A percentile compares a stretch with the other conserved stretches of the same genome.
Conservation (phyloP, 2,113 vertebrate genomes). For the Gorsachius goisagi region DNA sequence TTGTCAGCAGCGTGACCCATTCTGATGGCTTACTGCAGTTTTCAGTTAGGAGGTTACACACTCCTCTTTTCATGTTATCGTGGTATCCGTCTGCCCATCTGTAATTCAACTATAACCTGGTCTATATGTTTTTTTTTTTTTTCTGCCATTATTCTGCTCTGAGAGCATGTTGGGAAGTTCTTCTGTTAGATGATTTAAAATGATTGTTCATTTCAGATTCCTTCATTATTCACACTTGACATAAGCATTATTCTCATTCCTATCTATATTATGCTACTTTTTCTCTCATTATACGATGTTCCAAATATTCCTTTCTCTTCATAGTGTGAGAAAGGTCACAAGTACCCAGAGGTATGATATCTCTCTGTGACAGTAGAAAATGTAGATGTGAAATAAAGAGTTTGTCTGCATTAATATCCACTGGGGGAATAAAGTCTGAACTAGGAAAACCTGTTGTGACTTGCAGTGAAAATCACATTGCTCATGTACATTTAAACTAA, state of each 20-base stretch:
- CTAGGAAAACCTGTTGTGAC: background rate
- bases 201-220: background rate
- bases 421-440: background rate
- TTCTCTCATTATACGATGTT: background rate
- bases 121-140: background rate
- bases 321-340: background rate
- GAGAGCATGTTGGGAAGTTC: background rate
- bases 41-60: background rate
- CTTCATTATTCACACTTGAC: background rate
- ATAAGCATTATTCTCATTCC: background rate
- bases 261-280: background rate
- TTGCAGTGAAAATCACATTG: background rate
- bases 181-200: background rate
- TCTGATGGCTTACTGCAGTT: background rate
- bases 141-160: background rate
- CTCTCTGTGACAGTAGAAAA: background rate
- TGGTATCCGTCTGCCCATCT: background rate
- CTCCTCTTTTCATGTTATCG: background rate
- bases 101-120: background rate
- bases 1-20: background rate
- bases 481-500: background rate
- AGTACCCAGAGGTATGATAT: background rate
- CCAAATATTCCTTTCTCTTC: background rate
- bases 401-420: background rate
- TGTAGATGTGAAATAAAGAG: background rate